A percentile compares a stretch with the other conserved stretches of the same genome.
Evolutionary conservation across 2,113 vertebrate genomes (phyloP).

Genomic region (Corythoichthys haematopterus): DNA sequence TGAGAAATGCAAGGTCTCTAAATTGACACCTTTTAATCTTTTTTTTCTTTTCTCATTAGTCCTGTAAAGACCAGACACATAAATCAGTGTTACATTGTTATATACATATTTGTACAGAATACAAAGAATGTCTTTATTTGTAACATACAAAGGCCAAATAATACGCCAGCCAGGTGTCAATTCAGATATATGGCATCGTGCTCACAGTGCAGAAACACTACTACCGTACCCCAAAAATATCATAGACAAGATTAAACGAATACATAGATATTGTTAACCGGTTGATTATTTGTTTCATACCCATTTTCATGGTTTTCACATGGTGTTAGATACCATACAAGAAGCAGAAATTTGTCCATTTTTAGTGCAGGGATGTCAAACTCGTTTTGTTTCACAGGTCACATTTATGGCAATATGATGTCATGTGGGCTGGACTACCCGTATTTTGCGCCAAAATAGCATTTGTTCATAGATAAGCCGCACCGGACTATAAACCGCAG

Average conservation of each 20-base stretch:
- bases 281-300: neutral
- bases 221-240: neutral
- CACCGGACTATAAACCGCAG: too few relatives aligned
- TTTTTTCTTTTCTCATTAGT: constrained; percentile 63
- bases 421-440: too few relatives aligned
- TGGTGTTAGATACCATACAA: neutral
- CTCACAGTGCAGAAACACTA: neutral
- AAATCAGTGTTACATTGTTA: constrained; percentile 12
- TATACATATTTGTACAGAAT: neutral
- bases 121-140: neutral
- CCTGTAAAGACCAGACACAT: constrained; percentile 75
- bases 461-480: too few relatives aligned
- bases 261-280: neutral
- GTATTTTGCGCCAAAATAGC: too few relatives aligned
- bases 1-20: constrained; percentile 63
- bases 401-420: too few relatives aligned
- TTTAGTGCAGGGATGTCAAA: too few relatives aligned
- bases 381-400: too few relatives aligned
- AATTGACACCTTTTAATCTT: constrained; percentile 85
- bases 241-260: neutral
- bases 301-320: neutral
- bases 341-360: neutral
- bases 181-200: neutral
- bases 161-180: neutral
- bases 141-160: neutral